Evolutionary conservation across 2,113 vertebrate genomes (phyloP), one percentile per base, ranked within the genome.

Genomic region (Chaetops frenatus): DNA sequence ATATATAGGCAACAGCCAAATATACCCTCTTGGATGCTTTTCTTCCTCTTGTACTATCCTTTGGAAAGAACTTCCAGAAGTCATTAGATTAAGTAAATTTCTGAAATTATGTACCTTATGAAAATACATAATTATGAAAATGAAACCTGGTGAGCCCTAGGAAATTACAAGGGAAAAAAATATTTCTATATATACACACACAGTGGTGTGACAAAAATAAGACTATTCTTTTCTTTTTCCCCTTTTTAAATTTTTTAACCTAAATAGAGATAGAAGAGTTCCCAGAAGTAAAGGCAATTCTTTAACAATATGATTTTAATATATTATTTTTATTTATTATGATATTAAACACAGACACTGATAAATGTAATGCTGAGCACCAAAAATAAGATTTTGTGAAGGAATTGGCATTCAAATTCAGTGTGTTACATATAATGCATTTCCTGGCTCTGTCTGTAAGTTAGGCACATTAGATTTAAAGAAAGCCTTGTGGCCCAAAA

Each of bases 191-290:
- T 6, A 6, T 38, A 11, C 3, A 7, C 19, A 8, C 38, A 24
- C 5, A 33, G 2, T 23, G 1, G 0, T 54, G 16, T 33, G 6
- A 62, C 17, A 58, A 71, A 38, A 38, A 38, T 38, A 38, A 64
- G 2, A 3, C 1, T 38, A 1, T 1, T 12, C 42, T 33, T 9
- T 38, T 56, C 29, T 3, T 22, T 33, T 38, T 62, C 9, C 2
- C 0, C 2, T 2, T 5, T 11, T 36, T 15, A 7, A 27, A 17
- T 18, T 69, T 64, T 50, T 27, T 6, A 18, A 13, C 5, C 5
- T 53, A 50, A 61, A 33, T 45, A 80, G 47, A 77, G 3, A 22
- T 19, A 38, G 44, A 10, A 51, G 7, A n/a, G 38, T 50, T 86
- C 8, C 19, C 3, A 83, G 22, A 73, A 79, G 3, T 17, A 76